Conservation (phyloP, 1,140 invertebrate genomes). For the Calycopis cecrops region DNA sequence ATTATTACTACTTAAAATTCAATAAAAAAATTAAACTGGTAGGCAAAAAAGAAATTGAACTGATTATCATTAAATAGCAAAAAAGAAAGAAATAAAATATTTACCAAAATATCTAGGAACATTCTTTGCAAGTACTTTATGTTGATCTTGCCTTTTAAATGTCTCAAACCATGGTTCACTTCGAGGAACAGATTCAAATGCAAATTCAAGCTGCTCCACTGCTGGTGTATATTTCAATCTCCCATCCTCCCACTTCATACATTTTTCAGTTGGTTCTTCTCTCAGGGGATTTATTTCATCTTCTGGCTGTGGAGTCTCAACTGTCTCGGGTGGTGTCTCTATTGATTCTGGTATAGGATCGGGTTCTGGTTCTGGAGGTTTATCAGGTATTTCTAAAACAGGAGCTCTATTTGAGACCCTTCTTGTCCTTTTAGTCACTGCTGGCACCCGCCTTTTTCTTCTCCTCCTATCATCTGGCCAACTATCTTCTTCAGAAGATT, state of each 20-base stretch:
- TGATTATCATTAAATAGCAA: too few relatives aligned
- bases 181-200: constrained; percentile 83
- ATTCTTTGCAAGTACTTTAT: constrained; percentile 75
- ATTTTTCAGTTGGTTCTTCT: constrained; percentile 48
- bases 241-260: constrained; percentile 64
- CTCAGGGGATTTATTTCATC: constrained; percentile 44
- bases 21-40: too few relatives aligned
- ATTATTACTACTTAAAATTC: too few relatives aligned
- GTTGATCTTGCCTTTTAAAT: constrained; percentile 83
- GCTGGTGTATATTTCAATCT: constrained; percentile 74
- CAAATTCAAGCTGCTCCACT: constrained; percentile 81
- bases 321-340: constrained; percentile 22
- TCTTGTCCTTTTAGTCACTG: constrained; percentile 32
- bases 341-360: constrained; percentile 24
- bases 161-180: constrained; percentile 87
- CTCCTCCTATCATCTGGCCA: constrained; percentile 54
- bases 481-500: constrained; percentile 63
- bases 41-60: too few relatives aligned
- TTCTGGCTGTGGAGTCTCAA: constrained; percentile 18
- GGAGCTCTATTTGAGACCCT: constrained; percentile 25
- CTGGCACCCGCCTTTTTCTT: constrained; percentile 39
- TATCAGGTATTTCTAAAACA: constrained; percentile 19
- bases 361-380: constrained; percentile 27
- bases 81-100: constrained; percentile 27
- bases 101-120: constrained; percentile 68